Base-by-base conservation (phyloP, 2,113 vertebrate genomes). In the Corvus moneduloides region DNA sequence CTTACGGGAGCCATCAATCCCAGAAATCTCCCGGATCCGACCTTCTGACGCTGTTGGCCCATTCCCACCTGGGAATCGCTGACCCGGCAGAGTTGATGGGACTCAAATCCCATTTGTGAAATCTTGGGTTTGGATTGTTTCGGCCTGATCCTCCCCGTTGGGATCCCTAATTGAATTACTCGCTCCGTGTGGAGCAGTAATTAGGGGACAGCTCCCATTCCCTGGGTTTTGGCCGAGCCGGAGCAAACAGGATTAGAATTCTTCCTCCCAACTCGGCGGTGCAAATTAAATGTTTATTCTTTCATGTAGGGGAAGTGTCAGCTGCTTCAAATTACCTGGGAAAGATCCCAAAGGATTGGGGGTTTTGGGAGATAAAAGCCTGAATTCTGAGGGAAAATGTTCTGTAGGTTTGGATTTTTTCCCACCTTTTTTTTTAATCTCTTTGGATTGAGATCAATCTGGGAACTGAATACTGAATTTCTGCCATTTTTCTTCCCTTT, bases 251-350 rank as follows among this genome's bases (percentile, higher is more conserved):
- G 96, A 97, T 97, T 97, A 96, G 94, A 96, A 94, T 96, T 96
- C 82, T 89, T 97, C 87, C 52, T 83, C 78, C 78, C 33, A 11
- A 49, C 86, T 79, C 61, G 3, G 90, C 68, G 9, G 94, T 92
- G 90, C 95, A 96, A 97, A 97, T 95, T 59, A 96, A 97, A 97
- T 97, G 93, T 97, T 97, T 97, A 13, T 97, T 96, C 96, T 97
- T 96, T 96, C 96, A 84, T 95, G 93, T 41, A 55, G 95, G 94
- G 94, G 89, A 96, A 94, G 77, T 88, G 94, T 97, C 96, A 89
- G 92, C 95, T 93, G 86, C 69, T 96, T 87, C 81, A 87, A 84
- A 76, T 83, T 44, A 55, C 71, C 63, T 74, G 67, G n/a, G 13
- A 87, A 78, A 84, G 71, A 63, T 94, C 90, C 84, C 77, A 56